Base-by-base conservation (phyloP, 2,797 vertebrate species). In the Epinephelus coioides region DNA sequence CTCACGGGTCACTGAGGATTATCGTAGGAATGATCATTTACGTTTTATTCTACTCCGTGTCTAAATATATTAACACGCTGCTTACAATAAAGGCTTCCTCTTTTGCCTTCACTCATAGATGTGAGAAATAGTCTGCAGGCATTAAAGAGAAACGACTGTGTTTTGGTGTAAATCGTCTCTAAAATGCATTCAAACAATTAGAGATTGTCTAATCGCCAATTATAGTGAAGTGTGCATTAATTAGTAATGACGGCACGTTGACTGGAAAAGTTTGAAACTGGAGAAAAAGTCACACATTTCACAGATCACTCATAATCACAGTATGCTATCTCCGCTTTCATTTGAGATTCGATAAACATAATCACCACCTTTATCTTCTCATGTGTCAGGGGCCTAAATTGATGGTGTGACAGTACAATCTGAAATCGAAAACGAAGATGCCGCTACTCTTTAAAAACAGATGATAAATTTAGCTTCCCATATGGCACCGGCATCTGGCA, bases 381-480 rank as follows among this genome's bases (percentile, higher is more conserved):
- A 5, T 43, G 56, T 86, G 83, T 87, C 88, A 69, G 72, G 65
- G 62, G 55, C 79, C 71, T 27, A 2, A 69, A 83, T 69, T 82
- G 80, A 86, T 71, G 77, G 65, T 65, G 73, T 76, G 89, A 83
- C 87, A 79, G 80, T 17, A 53, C 53, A 40, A 66, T 71, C 70
- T 86, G 85, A 89, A 79, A 81, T 47, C 61, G 84, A 79, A 82
- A 70, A 67, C 0, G 76, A 79, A 86, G 86, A 81, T 38, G 68
- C 15, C 2, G 60, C 78, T 69, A 55, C 87, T 78, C 87, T 89
- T 91, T 63, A 89, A 86, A 83, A 79, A 79, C 86, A 90, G 89
- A 87, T 83, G 86, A 92, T 91, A 87, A 88, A 91, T 93, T 86
- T 89, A 92, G 86, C 86, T 44, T 80, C 82, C 88, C 89, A 86